A percentile compares a stretch with the other conserved stretches of the same genome.
phyloP scores from a whole-genome alignment of 2,113 vertebrate genomes.

The Corynorhinus townsendii region DNA sequence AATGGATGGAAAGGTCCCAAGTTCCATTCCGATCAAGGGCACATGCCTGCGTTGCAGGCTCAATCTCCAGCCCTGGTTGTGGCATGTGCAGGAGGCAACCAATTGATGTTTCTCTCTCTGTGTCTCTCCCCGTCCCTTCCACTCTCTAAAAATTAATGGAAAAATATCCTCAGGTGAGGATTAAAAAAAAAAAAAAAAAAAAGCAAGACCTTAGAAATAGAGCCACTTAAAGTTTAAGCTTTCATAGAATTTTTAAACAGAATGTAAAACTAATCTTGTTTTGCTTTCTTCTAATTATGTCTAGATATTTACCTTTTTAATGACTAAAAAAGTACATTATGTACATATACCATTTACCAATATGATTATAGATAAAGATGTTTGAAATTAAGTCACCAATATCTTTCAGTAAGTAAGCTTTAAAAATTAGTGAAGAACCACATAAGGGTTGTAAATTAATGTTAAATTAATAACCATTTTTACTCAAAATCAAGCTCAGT shows the following conservation, averaged over 20 bases:
- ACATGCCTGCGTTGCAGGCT: too few species aligned
- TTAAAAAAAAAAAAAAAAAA: constrained; percentile 27
- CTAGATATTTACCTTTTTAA: not conserved
- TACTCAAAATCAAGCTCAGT: not conserved
- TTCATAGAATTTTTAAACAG: not conserved
- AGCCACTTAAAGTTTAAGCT: not conserved
- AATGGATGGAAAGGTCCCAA: too few species aligned
- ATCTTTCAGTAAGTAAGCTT: constrained; percentile 3
- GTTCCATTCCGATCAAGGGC: too few species aligned
- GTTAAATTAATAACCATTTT: not conserved
- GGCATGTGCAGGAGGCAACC: too few species aligned
- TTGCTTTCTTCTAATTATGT: not conserved
- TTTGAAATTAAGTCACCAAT: not conserved
- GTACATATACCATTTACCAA: not conserved
- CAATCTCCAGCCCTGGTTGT: too few species aligned
- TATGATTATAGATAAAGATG: not conserved
- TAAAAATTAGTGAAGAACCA: constrained; percentile 3
- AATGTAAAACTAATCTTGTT: constrained; percentile 3
- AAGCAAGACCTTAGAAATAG: not conserved
- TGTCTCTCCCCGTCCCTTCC: too few species aligned
- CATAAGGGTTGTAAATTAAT: not conserved
- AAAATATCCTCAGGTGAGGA: too few species aligned
- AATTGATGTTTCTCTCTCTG: too few species aligned
- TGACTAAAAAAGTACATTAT: not conserved
- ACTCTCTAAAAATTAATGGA: too few species aligned